These are phyloP conservation scores for Pseudochirops corinnae DNA, from an alignment of 2,797 vertebrate species.

Conservation along the genomic window DNA sequence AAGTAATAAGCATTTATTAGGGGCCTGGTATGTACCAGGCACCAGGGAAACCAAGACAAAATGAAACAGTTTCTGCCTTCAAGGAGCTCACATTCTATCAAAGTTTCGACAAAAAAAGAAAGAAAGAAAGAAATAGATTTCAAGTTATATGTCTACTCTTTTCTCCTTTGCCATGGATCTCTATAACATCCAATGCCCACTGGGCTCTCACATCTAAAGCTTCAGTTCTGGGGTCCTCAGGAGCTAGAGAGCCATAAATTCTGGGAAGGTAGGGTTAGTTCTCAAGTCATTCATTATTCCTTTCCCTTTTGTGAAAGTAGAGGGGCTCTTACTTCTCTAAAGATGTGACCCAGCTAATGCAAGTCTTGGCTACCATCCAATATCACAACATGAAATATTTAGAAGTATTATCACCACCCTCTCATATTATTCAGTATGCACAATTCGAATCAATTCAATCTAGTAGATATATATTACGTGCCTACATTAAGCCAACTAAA, in stretches of 20 bases:
- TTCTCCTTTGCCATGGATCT: neutral
- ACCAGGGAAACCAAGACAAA: neutral
- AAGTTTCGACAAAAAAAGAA: neutral
- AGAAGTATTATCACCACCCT: constrained; percentile 5
- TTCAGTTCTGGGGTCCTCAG: neutral
- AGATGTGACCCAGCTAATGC: neutral
- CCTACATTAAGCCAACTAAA: neutral
- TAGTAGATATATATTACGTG: neutral
- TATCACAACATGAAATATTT: neutral
- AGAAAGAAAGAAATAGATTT: constrained; percentile 23
- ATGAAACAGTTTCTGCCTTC: neutral
- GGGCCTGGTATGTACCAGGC: neutral
- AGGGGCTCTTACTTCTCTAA: neutral
- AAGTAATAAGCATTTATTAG: neutral
- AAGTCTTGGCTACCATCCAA: neutral
- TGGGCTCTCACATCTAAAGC: neutral
- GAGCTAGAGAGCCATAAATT: neutral
- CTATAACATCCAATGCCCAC: neutral
- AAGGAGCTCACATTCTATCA: neutral
- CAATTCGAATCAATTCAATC: neutral
- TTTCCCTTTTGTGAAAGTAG: neutral
- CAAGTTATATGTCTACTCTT: constrained; percentile 6
- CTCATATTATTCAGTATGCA: constrained; percentile 30
- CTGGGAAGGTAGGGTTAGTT: neutral
- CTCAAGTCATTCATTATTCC: constrained; percentile 34